A percentile compares a stretch with the other conserved stretches of the same genome.
Conservation (phyloP, 2,797 vertebrate genomes). For the Gymnothorax javanicus region DNA sequence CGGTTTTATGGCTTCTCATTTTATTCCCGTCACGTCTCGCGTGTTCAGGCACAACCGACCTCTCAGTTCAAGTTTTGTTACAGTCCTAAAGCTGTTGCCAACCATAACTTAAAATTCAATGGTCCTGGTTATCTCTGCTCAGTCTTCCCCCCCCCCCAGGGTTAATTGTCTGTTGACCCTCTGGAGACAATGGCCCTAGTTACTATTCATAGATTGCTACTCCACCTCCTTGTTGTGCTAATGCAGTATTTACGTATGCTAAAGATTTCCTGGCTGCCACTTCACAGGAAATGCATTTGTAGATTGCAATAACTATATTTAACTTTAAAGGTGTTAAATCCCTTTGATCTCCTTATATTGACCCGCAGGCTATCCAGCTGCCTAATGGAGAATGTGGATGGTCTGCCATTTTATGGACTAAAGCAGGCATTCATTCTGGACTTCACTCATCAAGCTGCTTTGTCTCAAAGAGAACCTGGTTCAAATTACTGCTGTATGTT, state of each 20-base stretch:
- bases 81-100: constrained; percentile 36
- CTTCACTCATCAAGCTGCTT: not conserved
- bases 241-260: constrained; percentile 51
- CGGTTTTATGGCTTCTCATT: not conserved
- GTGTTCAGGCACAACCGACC: constrained; percentile 22
- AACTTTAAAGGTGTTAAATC: not conserved
- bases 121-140: constrained; percentile 29
- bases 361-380: constrained; percentile 47
- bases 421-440: constrained; percentile 37
- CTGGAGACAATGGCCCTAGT: constrained; percentile 44
- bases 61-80: constrained; percentile 42
- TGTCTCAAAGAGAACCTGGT: not conserved
- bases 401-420: constrained; percentile 35
- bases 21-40: not conserved
- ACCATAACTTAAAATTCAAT: not conserved
- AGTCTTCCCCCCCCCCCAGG: constrained; percentile 37
- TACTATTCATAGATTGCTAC: constrained; percentile 46
- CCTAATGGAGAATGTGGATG: constrained; percentile 46
- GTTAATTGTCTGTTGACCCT: constrained; percentile 52
- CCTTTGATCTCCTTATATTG: constrained; percentile 39
- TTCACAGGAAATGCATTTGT: constrained; percentile 35
- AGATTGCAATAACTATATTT: constrained; percentile 30
- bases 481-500: no score
- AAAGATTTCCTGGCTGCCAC: constrained; percentile 23
- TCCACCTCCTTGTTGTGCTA: constrained; percentile 52